Conservation (phyloP, 1,140 invertebrate genomes). For the Drosophila nikananu region DNA sequence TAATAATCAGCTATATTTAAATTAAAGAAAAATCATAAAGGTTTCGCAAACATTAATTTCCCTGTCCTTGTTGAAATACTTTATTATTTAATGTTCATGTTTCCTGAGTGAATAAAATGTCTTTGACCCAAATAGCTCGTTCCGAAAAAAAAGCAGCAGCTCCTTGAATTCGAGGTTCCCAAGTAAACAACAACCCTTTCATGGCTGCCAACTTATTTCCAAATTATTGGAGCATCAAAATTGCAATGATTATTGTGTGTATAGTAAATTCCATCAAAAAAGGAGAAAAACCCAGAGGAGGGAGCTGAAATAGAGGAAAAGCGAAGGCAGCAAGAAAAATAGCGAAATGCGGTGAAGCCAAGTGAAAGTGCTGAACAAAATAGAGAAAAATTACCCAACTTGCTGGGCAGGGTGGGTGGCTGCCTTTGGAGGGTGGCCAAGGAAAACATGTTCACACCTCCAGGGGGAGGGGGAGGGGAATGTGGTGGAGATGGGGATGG, state of each 20-base stretch:
- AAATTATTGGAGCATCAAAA: constrained; percentile 84
- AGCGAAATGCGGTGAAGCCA: constrained; percentile 53
- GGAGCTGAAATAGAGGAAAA: constrained; percentile 13
- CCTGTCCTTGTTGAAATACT: background rate
- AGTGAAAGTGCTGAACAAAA: constrained; percentile 77
- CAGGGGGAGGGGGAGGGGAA: constrained; percentile 3
- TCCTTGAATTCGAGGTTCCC: constrained; percentile 28
- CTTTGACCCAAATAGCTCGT: constrained; percentile 44
- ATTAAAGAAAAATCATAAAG: background rate
- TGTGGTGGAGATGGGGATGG: background rate
- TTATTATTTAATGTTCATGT: background rate
- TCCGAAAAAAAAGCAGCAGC: background rate
- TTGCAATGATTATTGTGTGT: constrained; percentile 82
- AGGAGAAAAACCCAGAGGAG: constrained; percentile 17
- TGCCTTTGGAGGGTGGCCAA: constrained; percentile 16
- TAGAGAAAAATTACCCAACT: constrained; percentile 73
- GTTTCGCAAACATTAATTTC: background rate
- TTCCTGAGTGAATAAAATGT: constrained; percentile 17
- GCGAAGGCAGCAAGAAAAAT: constrained; percentile 29
- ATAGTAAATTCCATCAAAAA: constrained; percentile 28
- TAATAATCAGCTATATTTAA: background rate
- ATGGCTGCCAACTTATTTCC: constrained; percentile 63
- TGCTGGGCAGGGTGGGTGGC: background rate
- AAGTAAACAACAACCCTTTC: constrained; percentile 64
- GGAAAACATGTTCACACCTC: constrained; percentile 77